Base-by-base conservation (phyloP, 1,140 invertebrate species). In the Lithobius niger region DNA sequence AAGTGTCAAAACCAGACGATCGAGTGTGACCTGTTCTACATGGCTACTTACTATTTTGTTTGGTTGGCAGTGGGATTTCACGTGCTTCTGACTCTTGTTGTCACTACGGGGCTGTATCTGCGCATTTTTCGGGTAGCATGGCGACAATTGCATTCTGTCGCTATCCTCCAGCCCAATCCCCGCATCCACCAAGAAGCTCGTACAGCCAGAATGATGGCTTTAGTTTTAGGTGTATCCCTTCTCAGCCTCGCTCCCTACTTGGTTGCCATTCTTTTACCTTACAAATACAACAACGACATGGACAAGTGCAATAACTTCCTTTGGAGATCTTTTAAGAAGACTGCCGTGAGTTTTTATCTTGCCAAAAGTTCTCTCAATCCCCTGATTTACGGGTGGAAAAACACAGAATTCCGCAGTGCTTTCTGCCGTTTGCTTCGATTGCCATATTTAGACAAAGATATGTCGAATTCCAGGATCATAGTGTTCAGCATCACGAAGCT, bases 371-470 rank as follows among this genome's bases (percentile, higher is more conserved):
- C 63, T 0, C 28, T 64, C 0, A 64, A 64, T 57, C 63, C 63
- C 18, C 31, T 64, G 13, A 60, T 64, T 15, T 64, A 64, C 31
- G 63, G 62, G 10, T 64, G 62, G 62, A 64, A 64, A 52, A 64
- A 63, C 42, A 56, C 50, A 18, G 63, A 64, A 4, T 63, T 64
- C 36, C 54, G 62, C 4, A 13, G 25, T 1, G 59, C 60, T 21
- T 64, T 64, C 50, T 27, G 25, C 40, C 51, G 54, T 4, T 40
- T 60, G 6, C 19, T 60, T 4, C 43, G n/a, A 10, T 36, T 36
- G 31, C n/a, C n/a, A n/a, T n/a, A n/a, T n/a, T n/a, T n/a, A n/a
- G n/a, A n/a, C n/a, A n/a, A n/a, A n/a, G n/a, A n/a, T n/a, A n/a
- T n/a, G n/a, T n/a, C n/a, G n/a, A n/a, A n/a, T n/a, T n/a, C n/a